phyloP scores from a whole-genome alignment of 2,113 vertebrate species.

The Crotalus helleri region DNA sequence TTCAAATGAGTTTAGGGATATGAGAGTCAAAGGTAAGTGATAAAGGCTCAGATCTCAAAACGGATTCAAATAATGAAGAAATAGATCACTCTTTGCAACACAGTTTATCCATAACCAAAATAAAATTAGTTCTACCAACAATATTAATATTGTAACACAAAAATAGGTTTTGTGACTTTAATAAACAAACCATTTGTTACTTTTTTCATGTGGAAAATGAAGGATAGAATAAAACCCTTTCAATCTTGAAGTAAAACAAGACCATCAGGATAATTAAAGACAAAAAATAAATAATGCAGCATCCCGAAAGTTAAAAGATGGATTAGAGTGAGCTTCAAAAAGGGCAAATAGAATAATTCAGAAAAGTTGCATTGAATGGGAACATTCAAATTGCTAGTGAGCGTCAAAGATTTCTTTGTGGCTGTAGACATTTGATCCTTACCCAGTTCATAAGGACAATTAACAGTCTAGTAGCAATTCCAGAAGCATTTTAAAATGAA shows the following conservation, averaged over 20 bases:
- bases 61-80: constrained; percentile 9
- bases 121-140: not conserved
- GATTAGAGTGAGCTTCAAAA: not conserved
- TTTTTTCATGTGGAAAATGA: not conserved
- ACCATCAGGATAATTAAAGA: not conserved
- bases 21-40: not conserved
- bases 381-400: not conserved
- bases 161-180: not conserved
- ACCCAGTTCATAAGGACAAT: not conserved
- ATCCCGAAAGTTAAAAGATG: not conserved
- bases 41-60: constrained; percentile 24
- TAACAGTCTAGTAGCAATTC: not conserved
- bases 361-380: not conserved
- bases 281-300: not conserved
- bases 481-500: not conserved
- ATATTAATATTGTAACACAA: not conserved
- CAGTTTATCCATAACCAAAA: not conserved
- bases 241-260: not conserved
- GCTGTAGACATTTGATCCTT: not conserved
- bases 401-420: not conserved
- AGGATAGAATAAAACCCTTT: not conserved
- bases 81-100: not conserved
- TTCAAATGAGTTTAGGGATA: constrained; percentile 29
- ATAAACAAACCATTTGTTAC: not conserved
- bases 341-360: not conserved